Conservation (phyloP, 2,113 vertebrate species). For the Axis porcinus region DNA sequence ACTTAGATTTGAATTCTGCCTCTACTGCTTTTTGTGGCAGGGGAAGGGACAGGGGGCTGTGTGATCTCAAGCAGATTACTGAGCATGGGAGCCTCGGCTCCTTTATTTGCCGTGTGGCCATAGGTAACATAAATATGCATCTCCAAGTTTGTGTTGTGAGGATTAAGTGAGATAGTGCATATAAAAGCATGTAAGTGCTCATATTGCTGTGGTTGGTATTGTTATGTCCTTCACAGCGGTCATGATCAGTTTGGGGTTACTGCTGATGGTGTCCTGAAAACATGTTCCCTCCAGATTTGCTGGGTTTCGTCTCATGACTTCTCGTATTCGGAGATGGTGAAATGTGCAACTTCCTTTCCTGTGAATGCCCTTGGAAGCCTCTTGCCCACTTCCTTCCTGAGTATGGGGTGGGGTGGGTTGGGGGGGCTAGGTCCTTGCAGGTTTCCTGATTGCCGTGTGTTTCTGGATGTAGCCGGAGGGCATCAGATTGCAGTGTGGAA, state of each 20-base stretch:
- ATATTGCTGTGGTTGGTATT: background rate
- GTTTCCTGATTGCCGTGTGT: slow-evolving; percentile 57
- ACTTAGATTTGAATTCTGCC: background rate
- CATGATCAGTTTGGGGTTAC: background rate
- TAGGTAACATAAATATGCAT: background rate
- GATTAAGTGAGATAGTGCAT: background rate
- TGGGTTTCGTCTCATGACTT: background rate
- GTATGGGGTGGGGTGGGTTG: background rate
- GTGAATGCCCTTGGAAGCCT: slow-evolving; percentile 2
- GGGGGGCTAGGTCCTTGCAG: slow-evolving; percentile 54
- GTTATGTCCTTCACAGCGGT: background rate
- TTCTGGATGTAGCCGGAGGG: slow-evolving; percentile 68
- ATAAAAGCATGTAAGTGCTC: background rate
- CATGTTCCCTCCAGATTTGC: background rate
- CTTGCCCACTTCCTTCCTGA: slow-evolving; percentile 24
- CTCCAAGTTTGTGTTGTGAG: background rate
- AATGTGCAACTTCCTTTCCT: background rate
- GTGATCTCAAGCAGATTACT: background rate
- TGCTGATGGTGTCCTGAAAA: background rate
- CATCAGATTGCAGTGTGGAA: slow-evolving; percentile 71
- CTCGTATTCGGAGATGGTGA: background rate
- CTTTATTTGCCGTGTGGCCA: background rate
- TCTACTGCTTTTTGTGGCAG: background rate
- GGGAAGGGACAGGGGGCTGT: background rate
- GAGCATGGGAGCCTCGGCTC: background rate